A percentile compares a stretch with the other conserved stretches of the same genome.
Evolutionary conservation across 1,140 invertebrate genomes (phyloP).

Genomic region (Neotoxoptera formosana): DNA sequence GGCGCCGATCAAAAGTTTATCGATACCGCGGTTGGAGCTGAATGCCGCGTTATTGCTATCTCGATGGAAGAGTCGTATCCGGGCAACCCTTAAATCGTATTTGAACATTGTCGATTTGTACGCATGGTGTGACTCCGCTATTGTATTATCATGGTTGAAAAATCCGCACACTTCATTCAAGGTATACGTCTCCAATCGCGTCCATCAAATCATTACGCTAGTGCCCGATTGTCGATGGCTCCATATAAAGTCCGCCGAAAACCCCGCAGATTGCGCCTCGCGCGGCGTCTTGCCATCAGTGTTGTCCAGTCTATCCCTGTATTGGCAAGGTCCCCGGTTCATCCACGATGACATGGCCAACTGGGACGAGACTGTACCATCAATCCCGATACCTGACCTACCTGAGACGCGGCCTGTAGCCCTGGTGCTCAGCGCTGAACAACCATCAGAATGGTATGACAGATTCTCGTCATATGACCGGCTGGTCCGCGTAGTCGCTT

Average conservation of each 20-base stretch:
- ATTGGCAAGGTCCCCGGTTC: neutral
- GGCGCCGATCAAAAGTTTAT: neutral
- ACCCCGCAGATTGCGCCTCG: neutral
- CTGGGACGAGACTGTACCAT: neutral
- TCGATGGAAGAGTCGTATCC: neutral
- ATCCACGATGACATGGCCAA: neutral
- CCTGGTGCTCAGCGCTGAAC: neutral
- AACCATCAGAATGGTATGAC: neutral
- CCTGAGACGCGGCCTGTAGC: neutral
- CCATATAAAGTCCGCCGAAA: no score
- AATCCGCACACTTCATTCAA: neutral
- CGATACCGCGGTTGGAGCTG: neutral
- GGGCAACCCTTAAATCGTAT: neutral
- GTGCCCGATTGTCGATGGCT: neutral
- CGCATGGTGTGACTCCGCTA: neutral
- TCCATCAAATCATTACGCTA: neutral
- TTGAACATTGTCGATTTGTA: neutral
- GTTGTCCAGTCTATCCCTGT: neutral
- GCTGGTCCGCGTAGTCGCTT: neutral
- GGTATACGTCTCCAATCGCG: neutral
- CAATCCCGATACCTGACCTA: neutral
- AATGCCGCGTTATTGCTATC: neutral
- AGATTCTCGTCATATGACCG: neutral
- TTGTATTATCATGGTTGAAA: neutral
- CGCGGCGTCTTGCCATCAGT: neutral